phyloP scores from a whole-genome alignment of 2,113 vertebrate genomes.

The Promerops cafer region DNA sequence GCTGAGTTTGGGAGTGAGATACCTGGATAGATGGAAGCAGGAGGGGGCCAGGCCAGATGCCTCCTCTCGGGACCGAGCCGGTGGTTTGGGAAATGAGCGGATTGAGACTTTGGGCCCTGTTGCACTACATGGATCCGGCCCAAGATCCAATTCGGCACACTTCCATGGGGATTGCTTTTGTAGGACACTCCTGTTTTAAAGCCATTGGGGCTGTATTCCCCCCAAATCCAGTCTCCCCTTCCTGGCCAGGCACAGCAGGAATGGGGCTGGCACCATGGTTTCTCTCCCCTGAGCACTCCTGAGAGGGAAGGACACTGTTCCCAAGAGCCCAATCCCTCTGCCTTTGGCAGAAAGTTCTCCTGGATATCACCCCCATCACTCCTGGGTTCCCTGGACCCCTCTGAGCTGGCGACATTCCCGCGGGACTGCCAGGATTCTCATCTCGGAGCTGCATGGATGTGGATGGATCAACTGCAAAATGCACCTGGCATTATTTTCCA shows the following conservation, averaged over 20 bases:
- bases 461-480: neutral
- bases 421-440: constrained; percentile 5
- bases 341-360: neutral
- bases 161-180: constrained; percentile 26
- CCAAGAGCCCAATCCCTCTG: neutral
- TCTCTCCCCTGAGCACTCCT: neutral
- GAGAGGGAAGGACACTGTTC: constrained; percentile 1
- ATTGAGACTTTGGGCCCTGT: constrained; percentile 45
- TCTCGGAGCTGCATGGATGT: neutral
- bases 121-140: constrained; percentile 55
- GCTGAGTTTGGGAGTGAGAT: constrained; percentile 33
- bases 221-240: constrained; percentile 4
- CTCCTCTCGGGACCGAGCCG: neutral
- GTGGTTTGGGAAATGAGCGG: neutral
- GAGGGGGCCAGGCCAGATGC: neutral
- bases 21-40: neutral
- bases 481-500: neutral
- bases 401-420: neutral
- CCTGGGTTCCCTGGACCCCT: neutral
- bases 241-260: neutral
- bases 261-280: neutral
- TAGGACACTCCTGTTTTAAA: constrained; percentile 45
- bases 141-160: constrained; percentile 1
- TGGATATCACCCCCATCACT: neutral
- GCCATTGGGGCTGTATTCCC: constrained; percentile 53